Evolutionary conservation across 2,113 vertebrate species (phyloP), one percentile per base, ranked within the genome.

Genomic region (Passerina amoena): DNA sequence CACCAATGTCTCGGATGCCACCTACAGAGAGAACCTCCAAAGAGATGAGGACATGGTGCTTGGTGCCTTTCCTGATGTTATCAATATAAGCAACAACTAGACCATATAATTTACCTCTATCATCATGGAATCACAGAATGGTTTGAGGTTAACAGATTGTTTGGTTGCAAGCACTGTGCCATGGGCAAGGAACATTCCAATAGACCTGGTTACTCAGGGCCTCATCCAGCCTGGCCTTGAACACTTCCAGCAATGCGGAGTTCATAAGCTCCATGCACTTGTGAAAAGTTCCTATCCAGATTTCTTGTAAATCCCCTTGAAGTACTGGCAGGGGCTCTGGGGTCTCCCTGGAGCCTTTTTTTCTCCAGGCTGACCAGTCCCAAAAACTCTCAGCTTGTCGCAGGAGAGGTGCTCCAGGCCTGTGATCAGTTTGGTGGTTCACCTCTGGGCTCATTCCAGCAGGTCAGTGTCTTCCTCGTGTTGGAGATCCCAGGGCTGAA

Each of bases 391-490:
- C 14, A 84, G 14, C 8, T 44, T 73, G 14, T 38, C 0, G 23
- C 1, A 28, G 48, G 22, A 33, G 48, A 63, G 18, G 6, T 56
- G 23, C 14, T 70, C 40, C 47, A 87, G 56, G 24, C 24, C 56
- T n/a, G 9, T n/a, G 64, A 54, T 78, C 28, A 38, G 16, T 37
- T 61, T 20, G 24, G n/a, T 33, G 45, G 10, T 23, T 69, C 56
- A 38, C 19, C 28, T 54, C 56, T 47, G 23, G 24, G n/a, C 40
- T 79, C 40, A 40, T 22, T 54, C 30, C 65, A 48, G 8, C 24
- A 25, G 24, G 24, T 17, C 40, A 40, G 11, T 0, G 1, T 31
- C 13, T 21, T 63, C 30, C 35, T 56, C 2, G 0, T 47, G 13
- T 2, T 56, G 75, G 9, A 11, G 40, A 7, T 4, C 30, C 9